Base-by-base conservation (phyloP, 2,113 vertebrate species). In the Leiothrix lutea region DNA sequence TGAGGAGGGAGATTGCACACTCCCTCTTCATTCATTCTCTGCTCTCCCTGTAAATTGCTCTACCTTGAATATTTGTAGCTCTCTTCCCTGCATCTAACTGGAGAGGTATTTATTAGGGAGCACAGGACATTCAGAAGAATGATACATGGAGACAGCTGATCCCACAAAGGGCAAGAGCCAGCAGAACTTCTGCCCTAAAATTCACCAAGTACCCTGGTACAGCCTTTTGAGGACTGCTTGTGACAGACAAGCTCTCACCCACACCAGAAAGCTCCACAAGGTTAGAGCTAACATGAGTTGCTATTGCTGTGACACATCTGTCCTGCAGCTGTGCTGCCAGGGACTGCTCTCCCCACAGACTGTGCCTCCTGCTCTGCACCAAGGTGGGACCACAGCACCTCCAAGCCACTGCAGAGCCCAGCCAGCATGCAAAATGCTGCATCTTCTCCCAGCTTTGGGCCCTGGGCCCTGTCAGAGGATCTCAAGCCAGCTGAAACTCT, bases 321-420 rank as follows among this genome's bases (percentile, higher is more conserved):
- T 57, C 2, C 2, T 4, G 42, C n/a, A 57, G 54, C 48, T 38
- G 12, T 2, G 5, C 31, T 75, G 48, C 21, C 57, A 69, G 28
- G 45, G 38, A 48, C 9, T 0, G 1, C 35, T 28, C 11, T 81
- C n/a, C 28, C 12, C 14, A 5, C 0, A 1, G 47, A 12, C 36
- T 47, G 17, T 35, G 20, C n/a, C 40, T 78, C 35, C 47, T 70
- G 67, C 12, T 72, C 53, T 50, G 65, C 53, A 74, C 26, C 48
- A 56, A n/a, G 48, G 7, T 51, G 53, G 61, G 28, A 69, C 66
- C 53, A 60, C 54, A 77, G 26, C n/a, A 79, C 22, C 4, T 6
- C 14, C n/a, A 36, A 20, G n/a, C 18, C 54, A 48, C 40, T 23
- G 13, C 33, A 65, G 33, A 66, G 29, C 21, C 14, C 47, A 42